Evolutionary conservation across 2,888 invertebrate species (phyloP), one percentile per base, ranked within the genome.

Genomic region (Drosophila tripunctata): DNA sequence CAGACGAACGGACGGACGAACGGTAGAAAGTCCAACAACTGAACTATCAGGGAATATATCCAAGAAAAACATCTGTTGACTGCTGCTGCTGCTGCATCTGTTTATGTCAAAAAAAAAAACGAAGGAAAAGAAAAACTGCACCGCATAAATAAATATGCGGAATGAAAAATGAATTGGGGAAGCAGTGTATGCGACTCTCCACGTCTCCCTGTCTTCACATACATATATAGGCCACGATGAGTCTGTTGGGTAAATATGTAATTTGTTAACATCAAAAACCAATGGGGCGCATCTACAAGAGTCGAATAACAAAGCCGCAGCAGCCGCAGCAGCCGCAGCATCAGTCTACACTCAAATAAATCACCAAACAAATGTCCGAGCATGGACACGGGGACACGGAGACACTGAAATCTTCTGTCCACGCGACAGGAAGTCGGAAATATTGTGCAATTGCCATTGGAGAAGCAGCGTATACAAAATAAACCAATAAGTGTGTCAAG

Each of bases 71-170:
- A 73, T 75, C 50, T 73, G 70, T 66, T 45, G 70, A 27, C 70
- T 30, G 38, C 51, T 15, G 15, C 51, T 15, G 15, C 38, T 40
- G 19, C 7, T 58, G 56, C 70, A 74, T 58, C 38, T 72, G 75
- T 60, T 68, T 52, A 58, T 69, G 75, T 56, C 68, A 72, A 61
- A 50, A 14, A 40, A 8, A 35, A n/a, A n/a, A n/a, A n/a, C n/a
- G 12, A 12, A n/a, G n/a, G n/a, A n/a, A n/a, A n/a, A n/a, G n/a
- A 27, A 35, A 61, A 62, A 69, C 69, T 72, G 69, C 70, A 74
- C 63, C 14, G 38, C 36, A 76, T 44, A 78, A 78, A 83, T 80
- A 78, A 83, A 83, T 83, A 83, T 47, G 40, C n/a, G n/a, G n/a
- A n/a, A n/a, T n/a, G n/a, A n/a, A n/a, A n/a, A n/a, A n/a, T n/a